Conservation (phyloP, 2,113 vertebrate genomes). For the Nannobrachium achirus region DNA sequence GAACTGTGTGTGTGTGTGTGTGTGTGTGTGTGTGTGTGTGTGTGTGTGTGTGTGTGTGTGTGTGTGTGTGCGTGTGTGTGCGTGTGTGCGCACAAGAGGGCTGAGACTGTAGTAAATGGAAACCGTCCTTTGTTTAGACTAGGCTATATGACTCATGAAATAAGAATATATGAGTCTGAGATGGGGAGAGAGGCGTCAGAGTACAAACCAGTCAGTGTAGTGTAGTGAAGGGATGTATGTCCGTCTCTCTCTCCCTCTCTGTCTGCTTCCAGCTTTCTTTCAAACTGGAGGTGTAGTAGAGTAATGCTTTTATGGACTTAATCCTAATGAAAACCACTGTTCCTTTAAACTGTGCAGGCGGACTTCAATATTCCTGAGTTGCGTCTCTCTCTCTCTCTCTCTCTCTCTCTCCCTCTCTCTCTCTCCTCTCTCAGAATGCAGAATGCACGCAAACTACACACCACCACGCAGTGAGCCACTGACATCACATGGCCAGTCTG, state of each 20-base stretch:
- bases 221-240: constrained; percentile 15
- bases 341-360: constrained; percentile 48
- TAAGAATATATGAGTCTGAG: constrained; percentile 14
- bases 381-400: constrained; percentile 18
- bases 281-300: constrained; percentile 3
- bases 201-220: constrained; percentile 13
- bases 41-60: neutral
- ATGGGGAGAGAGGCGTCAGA: constrained; percentile 15
- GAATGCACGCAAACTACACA: constrained; percentile 12
- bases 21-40: neutral
- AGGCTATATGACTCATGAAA: constrained; percentile 30
- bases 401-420: neutral
- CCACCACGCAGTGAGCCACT: neutral
- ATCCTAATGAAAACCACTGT: constrained; percentile 54
- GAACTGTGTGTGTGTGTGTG: constrained; percentile 5
- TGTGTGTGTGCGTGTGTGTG: constrained; percentile 16
- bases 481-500: constrained; percentile 17
- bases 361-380: constrained; percentile 33
- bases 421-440: neutral
- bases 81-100: constrained; percentile 27
- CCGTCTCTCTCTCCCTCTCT: neutral
- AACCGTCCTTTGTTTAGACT: constrained; percentile 50
- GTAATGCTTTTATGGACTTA: constrained; percentile 38
- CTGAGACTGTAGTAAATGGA: constrained; percentile 38
- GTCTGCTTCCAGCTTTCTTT: neutral